Conservation (phyloP, 2,888 invertebrate species). For the Philonicus albiceps region DNA sequence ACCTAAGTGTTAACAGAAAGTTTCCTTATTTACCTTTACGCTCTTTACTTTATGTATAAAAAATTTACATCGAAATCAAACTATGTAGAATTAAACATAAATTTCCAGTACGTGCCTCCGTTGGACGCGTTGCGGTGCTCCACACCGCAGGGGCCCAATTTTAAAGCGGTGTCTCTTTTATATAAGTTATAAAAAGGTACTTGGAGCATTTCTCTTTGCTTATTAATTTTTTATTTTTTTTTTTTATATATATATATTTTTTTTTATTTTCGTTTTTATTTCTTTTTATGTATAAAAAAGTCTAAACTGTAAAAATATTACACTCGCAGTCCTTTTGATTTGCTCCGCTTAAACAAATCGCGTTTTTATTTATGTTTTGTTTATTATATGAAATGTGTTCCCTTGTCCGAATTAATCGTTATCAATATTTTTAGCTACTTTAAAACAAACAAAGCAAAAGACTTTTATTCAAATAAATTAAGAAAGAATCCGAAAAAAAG, state of each 20-base stretch:
- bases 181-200: slow-evolving; percentile 25
- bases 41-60: slow-evolving; percentile 6
- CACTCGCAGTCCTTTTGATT: slow-evolving; percentile 24
- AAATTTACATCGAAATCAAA: slow-evolving; percentile 26
- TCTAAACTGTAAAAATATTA: slow-evolving; percentile 15
- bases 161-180: neutral
- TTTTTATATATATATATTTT: neutral
- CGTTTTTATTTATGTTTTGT: neutral
- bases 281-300: neutral
- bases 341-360: slow-evolving; percentile 8
- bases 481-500: neutral
- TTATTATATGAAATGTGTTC: slow-evolving; percentile 15
- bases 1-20: neutral
- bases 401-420: slow-evolving; percentile 4
- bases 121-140: neutral
- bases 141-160: neutral
- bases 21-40: neutral
- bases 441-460: slow-evolving; percentile 5
- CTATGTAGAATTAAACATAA: neutral
- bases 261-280: neutral
- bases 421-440: slow-evolving; percentile 1
- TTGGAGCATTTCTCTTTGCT: slow-evolving; percentile 19
- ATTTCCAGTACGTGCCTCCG: neutral
- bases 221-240: neutral
- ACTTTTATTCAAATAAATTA: neutral